A percentile compares a stretch with the other conserved stretches of the same genome.
phyloP scores from a whole-genome alignment of 2,797 vertebrate genomes.

The Pseudochirops cupreus region DNA sequence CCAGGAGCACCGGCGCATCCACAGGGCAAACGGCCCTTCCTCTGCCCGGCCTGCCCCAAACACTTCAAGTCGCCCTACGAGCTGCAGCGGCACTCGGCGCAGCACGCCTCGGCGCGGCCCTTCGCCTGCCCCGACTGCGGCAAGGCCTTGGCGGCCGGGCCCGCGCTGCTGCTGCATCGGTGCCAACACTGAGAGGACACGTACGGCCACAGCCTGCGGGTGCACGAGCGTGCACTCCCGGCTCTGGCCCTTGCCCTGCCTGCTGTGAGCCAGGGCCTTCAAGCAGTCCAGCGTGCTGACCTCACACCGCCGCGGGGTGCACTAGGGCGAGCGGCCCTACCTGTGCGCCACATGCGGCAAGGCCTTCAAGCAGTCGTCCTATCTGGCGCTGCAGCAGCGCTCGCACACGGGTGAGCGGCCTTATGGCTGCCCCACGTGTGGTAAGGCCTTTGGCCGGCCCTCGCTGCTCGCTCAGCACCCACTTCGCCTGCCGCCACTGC shows the following conservation, averaged over 20 bases:
- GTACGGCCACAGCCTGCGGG: slow-evolving; percentile 74
- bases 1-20: slow-evolving; percentile 78
- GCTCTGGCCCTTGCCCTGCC: slow-evolving; percentile 71
- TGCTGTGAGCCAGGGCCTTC: slow-evolving; percentile 80
- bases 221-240: slow-evolving; percentile 77
- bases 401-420: slow-evolving; percentile 66
- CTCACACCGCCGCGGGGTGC: slow-evolving; percentile 74
- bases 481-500: slow-evolving; percentile 74
- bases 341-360: slow-evolving; percentile 84
- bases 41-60: slow-evolving; percentile 77
- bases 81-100: slow-evolving; percentile 71
- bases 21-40: slow-evolving; percentile 75
- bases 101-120: slow-evolving; percentile 63
- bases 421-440: slow-evolving; percentile 63
- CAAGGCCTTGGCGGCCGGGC: slow-evolving; percentile 67
- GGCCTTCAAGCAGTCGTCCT: slow-evolving; percentile 80
- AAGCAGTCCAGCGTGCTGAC: slow-evolving; percentile 79
- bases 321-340: slow-evolving; percentile 78
- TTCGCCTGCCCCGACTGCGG: slow-evolving; percentile 70
- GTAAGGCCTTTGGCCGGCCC: slow-evolving; percentile 75
- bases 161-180: slow-evolving; percentile 73
- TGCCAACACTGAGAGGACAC: slow-evolving; percentile 62
- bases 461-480: slow-evolving; percentile 79
- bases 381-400: slow-evolving; percentile 74
- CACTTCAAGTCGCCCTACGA: slow-evolving; percentile 80